Evolutionary conservation across 1,140 invertebrate genomes (phyloP).

Genomic region (Drosophila punjabiensis): DNA sequence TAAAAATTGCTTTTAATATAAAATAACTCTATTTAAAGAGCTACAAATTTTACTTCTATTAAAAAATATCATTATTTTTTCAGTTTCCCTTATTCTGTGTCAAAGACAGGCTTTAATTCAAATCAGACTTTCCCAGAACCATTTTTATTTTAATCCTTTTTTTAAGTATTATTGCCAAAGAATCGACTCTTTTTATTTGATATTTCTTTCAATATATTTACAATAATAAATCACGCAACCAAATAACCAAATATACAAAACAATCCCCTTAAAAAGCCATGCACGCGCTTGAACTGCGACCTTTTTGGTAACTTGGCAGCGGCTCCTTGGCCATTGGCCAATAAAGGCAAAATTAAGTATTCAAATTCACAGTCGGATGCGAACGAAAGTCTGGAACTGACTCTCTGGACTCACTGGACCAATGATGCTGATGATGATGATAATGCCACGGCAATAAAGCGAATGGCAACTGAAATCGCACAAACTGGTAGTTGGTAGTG

Average conservation of each 20-base stretch:
- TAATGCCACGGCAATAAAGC: constrained; percentile 78
- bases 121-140: fast-evolving
- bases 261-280: constrained; percentile 16
- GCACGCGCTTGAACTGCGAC: constrained; percentile 68
- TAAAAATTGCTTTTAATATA: neutral
- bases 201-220: neutral
- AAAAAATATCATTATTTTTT: neutral
- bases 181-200: neutral
- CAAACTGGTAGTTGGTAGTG: constrained; percentile 69
- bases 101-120: neutral
- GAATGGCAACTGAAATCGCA: constrained; percentile 78
- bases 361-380: constrained; percentile 71
- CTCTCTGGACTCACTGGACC: neutral
- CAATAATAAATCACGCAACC: neutral
- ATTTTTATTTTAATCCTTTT: neutral
- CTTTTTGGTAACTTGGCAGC: constrained; percentile 55
- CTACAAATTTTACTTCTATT: neutral
- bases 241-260: neutral
- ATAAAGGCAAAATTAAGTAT: constrained; percentile 69
- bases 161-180: too few species aligned
- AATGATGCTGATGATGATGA: constrained; percentile 44
- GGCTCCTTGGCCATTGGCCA: constrained; percentile 42
- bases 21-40: too few species aligned
- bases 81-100: neutral
- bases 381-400: constrained; percentile 35